A percentile compares a stretch with the other conserved stretches of the same genome.
phyloP scores from a whole-genome alignment of 2,113 vertebrate species.

The Heliornis fulica region DNA sequence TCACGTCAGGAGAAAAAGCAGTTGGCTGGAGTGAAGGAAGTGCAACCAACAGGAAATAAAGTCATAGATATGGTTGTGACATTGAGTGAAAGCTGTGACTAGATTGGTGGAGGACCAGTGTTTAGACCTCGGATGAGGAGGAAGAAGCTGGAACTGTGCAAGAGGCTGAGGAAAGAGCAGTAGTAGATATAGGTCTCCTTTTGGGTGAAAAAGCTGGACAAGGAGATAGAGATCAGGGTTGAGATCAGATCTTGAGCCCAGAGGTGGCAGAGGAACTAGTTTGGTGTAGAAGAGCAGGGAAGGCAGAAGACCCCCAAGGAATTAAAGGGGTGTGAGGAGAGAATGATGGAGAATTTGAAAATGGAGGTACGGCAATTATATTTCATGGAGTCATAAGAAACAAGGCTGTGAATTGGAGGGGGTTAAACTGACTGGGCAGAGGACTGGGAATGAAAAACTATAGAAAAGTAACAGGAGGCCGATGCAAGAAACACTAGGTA shows the following conservation, averaged over 20 bases:
- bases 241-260: background rate
- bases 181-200: background rate
- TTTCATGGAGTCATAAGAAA: background rate
- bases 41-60: background rate
- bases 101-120: rapidly evolving
- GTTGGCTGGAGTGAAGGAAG: background rate
- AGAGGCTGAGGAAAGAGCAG: background rate
- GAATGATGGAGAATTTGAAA: background rate
- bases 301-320: background rate
- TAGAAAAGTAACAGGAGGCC: background rate
- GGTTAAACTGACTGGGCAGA: background rate
- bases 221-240: background rate
- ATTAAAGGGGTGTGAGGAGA: background rate
- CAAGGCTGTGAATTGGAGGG: background rate
- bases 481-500: background rate
- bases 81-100: background rate
- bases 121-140: background rate
- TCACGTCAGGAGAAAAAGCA: background rate
- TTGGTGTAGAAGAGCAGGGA: background rate
- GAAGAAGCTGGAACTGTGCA: background rate
- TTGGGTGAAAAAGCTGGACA: background rate
- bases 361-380: background rate
- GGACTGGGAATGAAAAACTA: background rate
- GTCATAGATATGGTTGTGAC: background rate
- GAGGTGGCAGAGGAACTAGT: background rate